These are phyloP conservation scores for Nasonovia ribisnigri DNA, from an alignment of 2,888 invertebrate genomes.

Conservation along the genomic window DNA sequence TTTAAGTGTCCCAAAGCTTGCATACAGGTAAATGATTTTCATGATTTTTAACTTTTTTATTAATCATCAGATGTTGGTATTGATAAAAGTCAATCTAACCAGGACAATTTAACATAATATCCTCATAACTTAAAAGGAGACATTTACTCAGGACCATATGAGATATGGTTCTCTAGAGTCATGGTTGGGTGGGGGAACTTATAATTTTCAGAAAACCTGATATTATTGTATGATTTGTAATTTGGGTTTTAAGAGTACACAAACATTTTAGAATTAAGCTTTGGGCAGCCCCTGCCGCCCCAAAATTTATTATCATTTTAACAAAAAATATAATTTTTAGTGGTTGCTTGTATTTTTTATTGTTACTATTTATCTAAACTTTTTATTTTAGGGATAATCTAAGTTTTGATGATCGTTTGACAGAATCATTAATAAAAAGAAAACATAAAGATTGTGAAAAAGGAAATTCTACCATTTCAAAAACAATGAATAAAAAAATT, in stretches of 20 bases:
- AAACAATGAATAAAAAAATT: not conserved
- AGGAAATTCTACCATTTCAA: no score
- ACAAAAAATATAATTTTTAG: slow-evolving; percentile 25
- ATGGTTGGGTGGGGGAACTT: no score
- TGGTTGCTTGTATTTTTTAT: not conserved
- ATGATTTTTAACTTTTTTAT: slow-evolving; percentile 20
- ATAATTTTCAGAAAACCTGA: no score
- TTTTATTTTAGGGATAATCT: not conserved
- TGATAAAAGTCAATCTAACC: not conserved
- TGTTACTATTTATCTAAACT: not conserved
- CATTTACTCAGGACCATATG: no score
- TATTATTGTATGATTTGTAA: no score
- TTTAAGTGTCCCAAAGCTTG: slow-evolving; percentile 25
- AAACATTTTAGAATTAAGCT: no score
- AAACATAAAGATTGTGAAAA: no score
- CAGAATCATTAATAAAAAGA: no score
- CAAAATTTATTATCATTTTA: slow-evolving; percentile 33
- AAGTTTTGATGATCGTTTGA: not conserved
- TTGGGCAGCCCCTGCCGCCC: no score
- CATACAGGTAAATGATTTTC: slow-evolving; percentile 13
- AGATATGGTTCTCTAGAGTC: no score
- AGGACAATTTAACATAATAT: not conserved
- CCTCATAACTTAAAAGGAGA: slow-evolving; percentile 17
- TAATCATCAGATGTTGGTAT: slow-evolving; percentile 53
- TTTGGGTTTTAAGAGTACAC: no score